Evolutionary conservation across 2,113 vertebrate genomes (phyloP), one percentile per base, ranked within the genome.

Genomic region (Sinosuthora webbiana): DNA sequence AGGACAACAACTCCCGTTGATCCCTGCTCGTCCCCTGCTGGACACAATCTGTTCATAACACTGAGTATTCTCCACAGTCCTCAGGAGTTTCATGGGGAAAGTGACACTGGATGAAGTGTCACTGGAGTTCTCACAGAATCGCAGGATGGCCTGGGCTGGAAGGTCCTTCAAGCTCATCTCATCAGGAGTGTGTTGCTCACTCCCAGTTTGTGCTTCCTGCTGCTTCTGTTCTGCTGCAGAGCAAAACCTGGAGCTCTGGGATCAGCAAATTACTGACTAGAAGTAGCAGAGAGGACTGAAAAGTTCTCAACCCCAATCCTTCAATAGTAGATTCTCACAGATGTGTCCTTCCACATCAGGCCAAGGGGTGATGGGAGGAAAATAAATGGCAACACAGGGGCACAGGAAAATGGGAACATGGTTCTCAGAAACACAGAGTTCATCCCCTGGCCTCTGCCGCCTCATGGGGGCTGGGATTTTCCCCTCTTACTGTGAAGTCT

Each of bases 151-250:
- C 63, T 28, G 33, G 33, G 39, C 41, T 78, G 74, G 64, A 53
- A 69, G 33, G 57, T 35, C 31, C 35, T 49, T 50, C 15, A 35
- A 13, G 50, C 18, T 80, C 50, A 35, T 31, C 14, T 47, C 41
- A 23, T 47, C 35, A 16, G 0, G 42, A 70, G 30, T 0, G 15
- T 17, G 56, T 33, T 33, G 24, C 53, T 84, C 42, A 12, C 49
- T 62, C 52, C 63, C 41, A 45, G 25, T 50, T 80, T 53, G 10
- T 17, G 52, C 57, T 62, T 79, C 44, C 70, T 60, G 62, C 27
- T 1, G 0, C 42, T 87, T 57, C 50, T 63, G 2, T 68, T 79
- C 12, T 1, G 5, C 44, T 68, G 78, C 5, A 1, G 24, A 57
- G 59, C n/a, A 60, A 69, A 88, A 44, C 21, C 39, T 35, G 57